phyloP scores from a whole-genome alignment of 2,888 invertebrate genomes.

The Cephus runcator region DNA sequence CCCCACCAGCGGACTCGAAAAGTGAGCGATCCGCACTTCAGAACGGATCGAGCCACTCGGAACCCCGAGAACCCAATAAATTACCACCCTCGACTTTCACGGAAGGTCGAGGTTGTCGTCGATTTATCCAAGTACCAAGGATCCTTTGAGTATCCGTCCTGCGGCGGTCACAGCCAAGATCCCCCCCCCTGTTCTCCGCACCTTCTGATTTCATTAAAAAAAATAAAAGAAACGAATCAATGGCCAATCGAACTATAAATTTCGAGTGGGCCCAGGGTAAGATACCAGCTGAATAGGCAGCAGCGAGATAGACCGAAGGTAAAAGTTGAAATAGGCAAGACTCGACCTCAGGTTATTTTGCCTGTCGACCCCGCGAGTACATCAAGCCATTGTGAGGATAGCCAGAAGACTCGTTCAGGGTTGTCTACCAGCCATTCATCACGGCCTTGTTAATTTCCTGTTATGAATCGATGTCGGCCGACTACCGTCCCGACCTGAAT shows the following conservation, averaged over 20 bases:
- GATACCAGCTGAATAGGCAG: background rate
- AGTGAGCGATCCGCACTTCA: conserved; percentile 20
- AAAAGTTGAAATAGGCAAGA: conserved; percentile 3
- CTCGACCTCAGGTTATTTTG: background rate
- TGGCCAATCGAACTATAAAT: background rate
- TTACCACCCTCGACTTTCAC: conserved; percentile 34
- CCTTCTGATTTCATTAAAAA: background rate
- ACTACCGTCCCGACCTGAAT: conserved; percentile 38
- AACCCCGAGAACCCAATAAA: conserved; percentile 36
- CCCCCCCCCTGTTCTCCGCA: background rate
- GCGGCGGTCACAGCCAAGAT: background rate
- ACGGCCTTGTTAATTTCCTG: conserved; percentile 46
- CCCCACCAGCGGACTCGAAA: background rate
- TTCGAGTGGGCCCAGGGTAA: background rate
- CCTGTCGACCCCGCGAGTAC: conserved; percentile 8
- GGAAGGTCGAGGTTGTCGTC: conserved; percentile 9
- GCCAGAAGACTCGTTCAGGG: conserved; percentile 10
- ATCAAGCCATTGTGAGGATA: conserved; percentile 2
- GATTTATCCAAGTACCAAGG: background rate
- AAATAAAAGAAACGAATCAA: background rate
- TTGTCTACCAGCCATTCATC: conserved; percentile 34
- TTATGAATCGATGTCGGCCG: conserved; percentile 39
- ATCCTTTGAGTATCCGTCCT: background rate
- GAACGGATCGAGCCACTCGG: conserved; percentile 33
- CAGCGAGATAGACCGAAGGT: background rate